A percentile compares a stretch with the other conserved stretches of the same genome.
These are phyloP conservation scores for Rhinoptilus africanus DNA, from an alignment of 2,113 vertebrate species.

Conservation along the genomic window DNA sequence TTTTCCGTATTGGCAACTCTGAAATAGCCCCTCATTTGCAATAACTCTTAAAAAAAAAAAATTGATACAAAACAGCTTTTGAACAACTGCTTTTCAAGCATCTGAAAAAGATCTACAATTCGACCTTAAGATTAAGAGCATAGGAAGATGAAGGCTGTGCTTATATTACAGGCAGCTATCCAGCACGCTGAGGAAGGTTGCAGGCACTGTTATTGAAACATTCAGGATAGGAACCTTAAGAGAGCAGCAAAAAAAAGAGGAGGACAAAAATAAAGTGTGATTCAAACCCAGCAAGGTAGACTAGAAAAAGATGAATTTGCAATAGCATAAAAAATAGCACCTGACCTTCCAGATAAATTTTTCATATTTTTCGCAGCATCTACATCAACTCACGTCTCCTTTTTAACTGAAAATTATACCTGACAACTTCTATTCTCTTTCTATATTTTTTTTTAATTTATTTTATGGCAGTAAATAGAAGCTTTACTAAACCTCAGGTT, in stretches of 20 bases:
- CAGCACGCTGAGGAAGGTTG: not conserved
- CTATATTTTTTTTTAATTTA: not conserved
- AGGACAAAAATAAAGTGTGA: not conserved
- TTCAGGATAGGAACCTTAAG: not conserved
- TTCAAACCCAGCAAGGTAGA: not conserved
- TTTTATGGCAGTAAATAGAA: not conserved
- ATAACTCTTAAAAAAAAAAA: not conserved
- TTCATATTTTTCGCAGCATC: not conserved
- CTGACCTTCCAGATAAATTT: not conserved
- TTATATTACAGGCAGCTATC: not conserved
- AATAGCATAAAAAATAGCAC: not conserved
- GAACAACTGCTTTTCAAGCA: not conserved
- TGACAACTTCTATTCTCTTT: not conserved
- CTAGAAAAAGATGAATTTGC: not conserved
- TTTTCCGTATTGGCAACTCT: not conserved
- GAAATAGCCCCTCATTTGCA: not conserved
- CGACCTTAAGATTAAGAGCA: not conserved
- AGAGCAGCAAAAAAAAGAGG: not conserved
- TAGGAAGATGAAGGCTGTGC: not conserved
- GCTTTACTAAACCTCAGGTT: not conserved
- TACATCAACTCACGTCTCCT: not conserved
- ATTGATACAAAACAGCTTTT: not conserved
- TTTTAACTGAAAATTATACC: not conserved
- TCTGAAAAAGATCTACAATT: constrained; percentile 28
- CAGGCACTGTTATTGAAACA: not conserved